phyloP scores from a whole-genome alignment of 2,797 vertebrate species.

The Syngnathus acus region DNA sequence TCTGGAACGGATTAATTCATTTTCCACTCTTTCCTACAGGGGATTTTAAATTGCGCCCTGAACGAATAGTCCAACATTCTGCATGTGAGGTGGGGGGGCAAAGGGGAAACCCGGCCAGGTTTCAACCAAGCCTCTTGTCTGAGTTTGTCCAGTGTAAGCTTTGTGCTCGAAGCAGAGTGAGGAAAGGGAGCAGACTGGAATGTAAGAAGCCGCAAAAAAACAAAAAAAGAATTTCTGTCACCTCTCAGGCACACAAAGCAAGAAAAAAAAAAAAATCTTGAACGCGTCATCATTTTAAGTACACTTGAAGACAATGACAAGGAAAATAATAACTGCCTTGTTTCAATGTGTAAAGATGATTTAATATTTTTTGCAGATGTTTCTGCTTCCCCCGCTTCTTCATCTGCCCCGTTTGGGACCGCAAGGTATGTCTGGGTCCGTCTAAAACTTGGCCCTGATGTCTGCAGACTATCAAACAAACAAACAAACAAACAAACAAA shows the following conservation, averaged over 20 bases:
- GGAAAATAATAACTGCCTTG: slow-evolving; percentile 27
- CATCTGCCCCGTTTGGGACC: slow-evolving; percentile 13
- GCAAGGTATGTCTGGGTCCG: slow-evolving; percentile 6
- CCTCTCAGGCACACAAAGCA: slow-evolving; percentile 7
- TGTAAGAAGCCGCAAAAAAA: slow-evolving; percentile 10
- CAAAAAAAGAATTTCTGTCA: slow-evolving; percentile 7
- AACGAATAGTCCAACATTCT: slow-evolving; percentile 24
- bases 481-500: slow-evolving; percentile 12
- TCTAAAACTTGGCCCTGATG: slow-evolving; percentile 5
- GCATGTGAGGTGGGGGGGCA: slow-evolving; percentile 13
- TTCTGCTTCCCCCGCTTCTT: slow-evolving; percentile 5
- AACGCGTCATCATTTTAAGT: neutral
- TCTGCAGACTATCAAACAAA: slow-evolving; percentile 8
- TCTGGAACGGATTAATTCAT: neutral
- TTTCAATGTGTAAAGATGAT: slow-evolving; percentile 31
- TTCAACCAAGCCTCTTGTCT: slow-evolving; percentile 29
- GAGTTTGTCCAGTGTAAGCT: slow-evolving; percentile 41
- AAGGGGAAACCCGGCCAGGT: slow-evolving; percentile 21
- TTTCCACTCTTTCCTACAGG: neutral
- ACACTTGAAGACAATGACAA: slow-evolving; percentile 5
- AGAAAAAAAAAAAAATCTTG: slow-evolving; percentile 3
- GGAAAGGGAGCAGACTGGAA: slow-evolving; percentile 12
- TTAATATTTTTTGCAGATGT: slow-evolving; percentile 53
- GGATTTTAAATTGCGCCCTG: neutral
- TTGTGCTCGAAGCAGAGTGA: slow-evolving; percentile 34